phyloP scores from a whole-genome alignment of 2,888 invertebrate species.

The Acronicta aceris region DNA sequence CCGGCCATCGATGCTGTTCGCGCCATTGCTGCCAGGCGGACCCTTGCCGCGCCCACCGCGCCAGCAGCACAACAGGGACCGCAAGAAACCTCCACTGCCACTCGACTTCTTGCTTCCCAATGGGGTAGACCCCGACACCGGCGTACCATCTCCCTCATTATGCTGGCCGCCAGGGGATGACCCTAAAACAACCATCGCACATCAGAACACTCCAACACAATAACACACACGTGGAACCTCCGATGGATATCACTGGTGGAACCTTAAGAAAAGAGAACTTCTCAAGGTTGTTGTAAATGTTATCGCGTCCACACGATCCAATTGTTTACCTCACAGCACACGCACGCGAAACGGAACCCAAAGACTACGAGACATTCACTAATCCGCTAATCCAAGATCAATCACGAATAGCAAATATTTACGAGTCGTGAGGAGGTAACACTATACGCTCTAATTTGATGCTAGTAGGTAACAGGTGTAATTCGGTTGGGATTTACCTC shows the following conservation, averaged over 20 bases:
- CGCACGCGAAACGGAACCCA: conserved; percentile 68
- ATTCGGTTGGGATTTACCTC: conserved; percentile 93
- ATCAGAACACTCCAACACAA: conserved; percentile 60
- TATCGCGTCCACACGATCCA: conserved; percentile 82
- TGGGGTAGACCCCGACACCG: conserved; percentile 85
- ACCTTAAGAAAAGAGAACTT: conserved; percentile 68
- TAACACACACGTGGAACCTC: conserved; percentile 60
- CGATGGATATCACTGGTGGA: conserved; percentile 63
- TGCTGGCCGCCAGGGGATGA: conserved; percentile 89
- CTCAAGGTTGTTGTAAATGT: conserved; percentile 85
- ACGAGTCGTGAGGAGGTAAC: conserved; percentile 81
- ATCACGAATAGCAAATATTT: conserved; percentile 79
- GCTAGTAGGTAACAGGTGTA: conserved; percentile 88
- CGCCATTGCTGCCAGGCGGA: conserved; percentile 89
- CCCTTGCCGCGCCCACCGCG: conserved; percentile 90
- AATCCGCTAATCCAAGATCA: conserved; percentile 63
- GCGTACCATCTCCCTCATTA: conserved; percentile 87
- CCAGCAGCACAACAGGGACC: conserved; percentile 96
- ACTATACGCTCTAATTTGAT: conserved; percentile 87
- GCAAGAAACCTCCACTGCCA: conserved; percentile 92
- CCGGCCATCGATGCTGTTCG: conserved; percentile 92
- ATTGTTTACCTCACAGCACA: conserved; percentile 83
- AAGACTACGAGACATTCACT: conserved; percentile 61
- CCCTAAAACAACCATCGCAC: conserved; percentile 84
- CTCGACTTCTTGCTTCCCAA: conserved; percentile 84